Percentiles rank a stretch among this genome's conserved stretches.
Conservation (phyloP, 2,888 invertebrate species). For the Zeuzera pyrina region DNA sequence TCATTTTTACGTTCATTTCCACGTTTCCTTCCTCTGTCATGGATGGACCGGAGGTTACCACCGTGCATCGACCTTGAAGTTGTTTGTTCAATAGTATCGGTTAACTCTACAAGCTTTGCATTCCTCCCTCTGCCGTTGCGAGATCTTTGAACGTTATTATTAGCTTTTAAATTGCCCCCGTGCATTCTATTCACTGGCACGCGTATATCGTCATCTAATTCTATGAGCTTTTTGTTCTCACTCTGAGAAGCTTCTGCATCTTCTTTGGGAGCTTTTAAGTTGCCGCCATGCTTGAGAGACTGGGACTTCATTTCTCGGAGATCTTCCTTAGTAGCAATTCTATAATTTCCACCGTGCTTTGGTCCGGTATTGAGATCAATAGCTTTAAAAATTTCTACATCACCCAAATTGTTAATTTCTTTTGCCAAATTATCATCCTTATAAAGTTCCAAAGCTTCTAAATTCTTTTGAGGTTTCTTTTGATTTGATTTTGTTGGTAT, state of each 20-base stretch:
- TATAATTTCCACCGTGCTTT: slow-evolving; percentile 62
- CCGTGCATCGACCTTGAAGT: slow-evolving; percentile 29
- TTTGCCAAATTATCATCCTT: slow-evolving; percentile 57
- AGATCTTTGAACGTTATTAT: slow-evolving; percentile 20
- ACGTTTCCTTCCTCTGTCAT: slow-evolving; percentile 19
- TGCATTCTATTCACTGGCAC: slow-evolving; percentile 21
- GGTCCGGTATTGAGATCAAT: slow-evolving; percentile 45
- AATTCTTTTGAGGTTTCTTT: slow-evolving; percentile 33
- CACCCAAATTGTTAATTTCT: slow-evolving; percentile 53
- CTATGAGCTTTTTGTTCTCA: slow-evolving; percentile 32
- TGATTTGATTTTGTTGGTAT: slow-evolving; percentile 25
- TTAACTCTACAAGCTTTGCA: slow-evolving; percentile 34
- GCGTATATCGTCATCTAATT: slow-evolving; percentile 19
- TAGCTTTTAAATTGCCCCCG: slow-evolving; percentile 30
- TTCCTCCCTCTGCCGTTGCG: slow-evolving; percentile 25
- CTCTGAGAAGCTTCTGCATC: slow-evolving; percentile 45
- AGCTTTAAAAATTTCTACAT: slow-evolving; percentile 56
- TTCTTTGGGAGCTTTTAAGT: slow-evolving; percentile 17
- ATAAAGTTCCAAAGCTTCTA: slow-evolving; percentile 44
- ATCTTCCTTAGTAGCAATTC: slow-evolving; percentile 27
- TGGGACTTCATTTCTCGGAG: slow-evolving; percentile 15
- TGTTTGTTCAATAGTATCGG: slow-evolving; percentile 17
- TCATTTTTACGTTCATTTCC: slow-evolving; percentile 26
- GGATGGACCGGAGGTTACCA: slow-evolving; percentile 31
- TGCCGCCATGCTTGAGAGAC: slow-evolving; percentile 9